Evolutionary conservation across 1,140 invertebrate genomes (phyloP).

Genomic region (Thrips palmi): DNA sequence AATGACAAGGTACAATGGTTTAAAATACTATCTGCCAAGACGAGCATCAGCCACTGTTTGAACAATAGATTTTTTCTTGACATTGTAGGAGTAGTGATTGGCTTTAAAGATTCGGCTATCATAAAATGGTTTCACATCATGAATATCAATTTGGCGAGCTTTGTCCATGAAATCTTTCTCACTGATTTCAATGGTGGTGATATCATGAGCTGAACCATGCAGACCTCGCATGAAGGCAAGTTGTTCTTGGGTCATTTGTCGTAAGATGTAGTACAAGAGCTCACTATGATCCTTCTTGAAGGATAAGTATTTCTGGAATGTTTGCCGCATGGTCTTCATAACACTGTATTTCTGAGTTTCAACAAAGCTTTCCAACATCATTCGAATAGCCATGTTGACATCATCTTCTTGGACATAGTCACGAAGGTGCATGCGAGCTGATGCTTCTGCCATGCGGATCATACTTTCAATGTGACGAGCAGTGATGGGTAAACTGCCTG

Average conservation of each 20-base stretch:
- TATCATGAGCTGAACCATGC: slow-evolving; percentile 48
- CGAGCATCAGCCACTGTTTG: too few species aligned
- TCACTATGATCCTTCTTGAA: slow-evolving; percentile 95
- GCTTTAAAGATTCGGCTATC: slow-evolving; percentile 75
- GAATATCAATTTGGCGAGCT: slow-evolving; percentile 83
- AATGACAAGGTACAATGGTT: too few species aligned
- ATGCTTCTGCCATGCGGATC: slow-evolving; percentile 91
- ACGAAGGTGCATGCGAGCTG: slow-evolving; percentile 88
- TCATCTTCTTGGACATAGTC: slow-evolving; percentile 89
- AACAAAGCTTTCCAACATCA: slow-evolving; percentile 96
- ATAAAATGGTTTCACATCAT: slow-evolving; percentile 79
- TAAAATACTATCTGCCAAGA: too few species aligned
- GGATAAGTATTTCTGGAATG: slow-evolving; percentile 81
- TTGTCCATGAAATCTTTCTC: slow-evolving; percentile 82
- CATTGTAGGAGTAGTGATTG: slow-evolving; percentile 81
- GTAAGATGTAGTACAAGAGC: slow-evolving; percentile 84
- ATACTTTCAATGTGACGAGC: slow-evolving; percentile 98
- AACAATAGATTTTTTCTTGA: slow-evolving; percentile 64
- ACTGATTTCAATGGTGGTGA: slow-evolving; percentile 63
- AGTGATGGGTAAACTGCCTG: slow-evolving; percentile 93
- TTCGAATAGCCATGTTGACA: slow-evolving; percentile 91
- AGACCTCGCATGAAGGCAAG: slow-evolving; percentile 67
- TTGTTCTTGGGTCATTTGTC: slow-evolving; percentile 84
- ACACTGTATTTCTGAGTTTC: slow-evolving; percentile 97
- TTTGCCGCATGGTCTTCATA: slow-evolving; percentile 88